phyloP scores from a whole-genome alignment of 2,888 invertebrate species.

The Hirtodrosophila cameraria region DNA sequence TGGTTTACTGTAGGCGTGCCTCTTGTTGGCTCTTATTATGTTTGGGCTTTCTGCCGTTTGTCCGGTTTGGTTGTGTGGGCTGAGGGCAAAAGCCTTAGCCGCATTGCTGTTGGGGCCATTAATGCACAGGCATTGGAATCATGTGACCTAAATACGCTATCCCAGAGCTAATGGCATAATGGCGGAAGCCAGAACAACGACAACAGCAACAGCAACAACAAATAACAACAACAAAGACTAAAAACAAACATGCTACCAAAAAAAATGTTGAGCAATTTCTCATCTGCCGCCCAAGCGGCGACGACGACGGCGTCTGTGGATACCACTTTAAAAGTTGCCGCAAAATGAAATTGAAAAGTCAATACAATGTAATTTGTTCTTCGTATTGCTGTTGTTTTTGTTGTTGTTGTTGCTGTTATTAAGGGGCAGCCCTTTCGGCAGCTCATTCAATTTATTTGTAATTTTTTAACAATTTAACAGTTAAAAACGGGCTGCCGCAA shows the following conservation, averaged over 20 bases:
- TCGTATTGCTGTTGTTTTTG: slow-evolving; percentile 21
- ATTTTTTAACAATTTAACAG: slow-evolving; percentile 78
- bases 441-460: slow-evolving; percentile 75
- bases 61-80: slow-evolving; percentile 45
- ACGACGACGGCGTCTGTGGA: slow-evolving; percentile 11
- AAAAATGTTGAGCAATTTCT: slow-evolving; percentile 50
- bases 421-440: slow-evolving; percentile 29
- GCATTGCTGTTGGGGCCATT: slow-evolving; percentile 54
- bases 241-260: slow-evolving; percentile 59
- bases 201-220: slow-evolving; percentile 22
- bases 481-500: slow-evolving; percentile 34
- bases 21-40: slow-evolving; percentile 56
- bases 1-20: slow-evolving; percentile 33
- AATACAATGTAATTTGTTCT: slow-evolving; percentile 67
- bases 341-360: slow-evolving; percentile 76
- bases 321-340: slow-evolving; percentile 73
- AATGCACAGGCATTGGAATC: slow-evolving; percentile 66
- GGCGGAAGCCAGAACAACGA: slow-evolving; percentile 54
- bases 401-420: slow-evolving; percentile 15
- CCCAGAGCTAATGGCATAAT: slow-evolving; percentile 74
- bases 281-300: slow-evolving; percentile 35
- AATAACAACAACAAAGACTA: slow-evolving; percentile 25
- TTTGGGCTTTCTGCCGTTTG: slow-evolving; percentile 61
- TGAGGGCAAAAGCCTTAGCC: slow-evolving; percentile 24
- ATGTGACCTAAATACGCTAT: slow-evolving; percentile 73